Evolutionary conservation across 2,888 invertebrate genomes (phyloP), one percentile per base, ranked within the genome.

Genomic region (Amphipyra berbera): DNA sequence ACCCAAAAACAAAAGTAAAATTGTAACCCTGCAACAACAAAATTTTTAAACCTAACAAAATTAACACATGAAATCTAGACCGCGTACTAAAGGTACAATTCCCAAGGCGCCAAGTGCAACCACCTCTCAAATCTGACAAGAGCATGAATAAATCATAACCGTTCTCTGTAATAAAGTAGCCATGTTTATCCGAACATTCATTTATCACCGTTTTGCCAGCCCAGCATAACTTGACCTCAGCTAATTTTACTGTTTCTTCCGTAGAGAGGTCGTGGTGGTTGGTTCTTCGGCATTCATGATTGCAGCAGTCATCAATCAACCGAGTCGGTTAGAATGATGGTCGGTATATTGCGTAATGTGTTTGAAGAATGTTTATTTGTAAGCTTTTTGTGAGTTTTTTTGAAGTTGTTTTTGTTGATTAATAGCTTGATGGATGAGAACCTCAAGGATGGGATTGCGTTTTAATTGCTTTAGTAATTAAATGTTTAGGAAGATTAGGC

Each of bases 81-180:
- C 42, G 56, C 40, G 9, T 56, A 59, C 58, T 30, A 65, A 69
- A 73, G 73, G 72, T 64, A 72, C 69, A 61, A 69, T 64, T 65
- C 68, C 45, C 49, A 50, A 54, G 79, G 83, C 74, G 79, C 88
- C 83, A 85, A 90, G 85, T 86, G 89, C 86, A 91, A 88, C 85
- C 78, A 81, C 88, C 88, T 88, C 82, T 90, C 89, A 90, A 90
- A 90, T 87, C 90, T 88, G 91, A 90, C 92, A 92, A 87, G 87
- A 86, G 85, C 86, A 90, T 93, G 91, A 93, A 94, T 94, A 94
- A 94, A 94, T 94, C 94, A 94, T 92, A 90, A 88, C 88, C 85
- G 85, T 88, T 87, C 87, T 83, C 86, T 89, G 90, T 93, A 93
- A 94, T 94, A 94, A 94, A 94, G 94, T 93, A 91, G 93, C 92